phyloP scores from a whole-genome alignment of 2,888 invertebrate species.

The Drosophila picticornis region DNA sequence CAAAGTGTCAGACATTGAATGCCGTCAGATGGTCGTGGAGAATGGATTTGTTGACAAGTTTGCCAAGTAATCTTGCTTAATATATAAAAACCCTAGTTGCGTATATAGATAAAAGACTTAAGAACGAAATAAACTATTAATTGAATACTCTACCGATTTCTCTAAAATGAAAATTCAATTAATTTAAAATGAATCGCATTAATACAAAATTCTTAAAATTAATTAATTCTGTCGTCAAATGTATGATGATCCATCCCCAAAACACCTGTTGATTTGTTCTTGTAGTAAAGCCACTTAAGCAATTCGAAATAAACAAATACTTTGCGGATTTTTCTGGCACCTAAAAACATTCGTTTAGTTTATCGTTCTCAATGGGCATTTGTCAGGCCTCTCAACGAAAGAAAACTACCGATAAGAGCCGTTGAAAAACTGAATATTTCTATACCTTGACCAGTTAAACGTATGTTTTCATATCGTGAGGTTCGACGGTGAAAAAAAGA shows the following conservation, averaged over 20 bases:
- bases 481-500: slow-evolving; percentile 30
- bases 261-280: slow-evolving; percentile 19
- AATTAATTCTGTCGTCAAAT: neutral
- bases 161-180: neutral
- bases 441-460: slow-evolving; percentile 46
- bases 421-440: slow-evolving; percentile 33
- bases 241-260: neutral
- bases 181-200: neutral
- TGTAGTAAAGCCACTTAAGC: slow-evolving; percentile 28
- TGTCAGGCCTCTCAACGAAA: slow-evolving; percentile 55
- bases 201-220: neutral
- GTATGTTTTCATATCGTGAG: slow-evolving; percentile 32
- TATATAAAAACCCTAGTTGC: slow-evolving; percentile 27
- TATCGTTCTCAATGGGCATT: slow-evolving; percentile 62
- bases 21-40: slow-evolving; percentile 12
- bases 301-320: slow-evolving; percentile 4
- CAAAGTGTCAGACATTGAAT: slow-evolving; percentile 68
- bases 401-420: slow-evolving; percentile 61
- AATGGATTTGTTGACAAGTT: slow-evolving; percentile 58
- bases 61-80: slow-evolving; percentile 61
- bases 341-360: slow-evolving; percentile 30
- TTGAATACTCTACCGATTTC: neutral
- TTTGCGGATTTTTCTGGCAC: slow-evolving; percentile 7
- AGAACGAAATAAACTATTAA: neutral
- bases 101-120: too few relatives aligned